Evolutionary conservation across 2,888 invertebrate species (phyloP).

Genomic region (Embidobia sp.): DNA sequence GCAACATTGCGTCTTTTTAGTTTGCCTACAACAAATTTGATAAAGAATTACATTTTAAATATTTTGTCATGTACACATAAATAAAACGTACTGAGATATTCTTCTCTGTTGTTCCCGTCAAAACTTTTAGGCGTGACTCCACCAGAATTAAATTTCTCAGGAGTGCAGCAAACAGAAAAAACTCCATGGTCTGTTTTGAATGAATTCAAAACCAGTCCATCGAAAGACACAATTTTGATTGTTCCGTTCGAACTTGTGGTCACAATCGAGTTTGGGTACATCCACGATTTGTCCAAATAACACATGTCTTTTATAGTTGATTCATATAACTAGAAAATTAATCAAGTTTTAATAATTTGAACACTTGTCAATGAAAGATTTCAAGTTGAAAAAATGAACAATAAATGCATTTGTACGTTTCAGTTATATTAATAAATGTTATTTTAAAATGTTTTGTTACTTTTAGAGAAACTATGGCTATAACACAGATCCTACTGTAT

Average conservation of each 20-base stretch:
- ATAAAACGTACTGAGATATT: constrained; percentile 21
- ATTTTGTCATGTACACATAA: too few relatives aligned
- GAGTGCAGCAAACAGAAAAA: constrained; percentile 38
- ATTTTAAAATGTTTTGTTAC: neutral
- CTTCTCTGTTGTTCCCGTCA: constrained; percentile 3
- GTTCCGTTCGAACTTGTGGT: constrained; percentile 28
- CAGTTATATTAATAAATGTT: too few relatives aligned
- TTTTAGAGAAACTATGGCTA: neutral
- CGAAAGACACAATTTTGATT: constrained; percentile 25
- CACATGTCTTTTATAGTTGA: constrained; percentile 38
- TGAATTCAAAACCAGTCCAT: constrained; percentile 24
- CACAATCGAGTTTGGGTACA: constrained; percentile 33
- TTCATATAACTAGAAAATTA: constrained; percentile 18
- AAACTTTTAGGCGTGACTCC: constrained; percentile 43
- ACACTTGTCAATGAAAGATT: too few relatives aligned
- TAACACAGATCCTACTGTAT: too few relatives aligned
- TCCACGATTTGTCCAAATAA: constrained; percentile 36
- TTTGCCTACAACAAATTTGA: too few relatives aligned
- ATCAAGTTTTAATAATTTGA: neutral
- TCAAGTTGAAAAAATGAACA: too few relatives aligned
- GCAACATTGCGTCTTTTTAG: too few relatives aligned
- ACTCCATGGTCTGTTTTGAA: constrained; percentile 36
- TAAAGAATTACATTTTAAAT: too few relatives aligned
- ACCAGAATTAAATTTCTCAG: constrained; percentile 28
- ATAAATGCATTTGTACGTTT: too few relatives aligned